phyloP scores from a whole-genome alignment of 2,888 invertebrate species.

The Lamellibrachia satsuma region DNA sequence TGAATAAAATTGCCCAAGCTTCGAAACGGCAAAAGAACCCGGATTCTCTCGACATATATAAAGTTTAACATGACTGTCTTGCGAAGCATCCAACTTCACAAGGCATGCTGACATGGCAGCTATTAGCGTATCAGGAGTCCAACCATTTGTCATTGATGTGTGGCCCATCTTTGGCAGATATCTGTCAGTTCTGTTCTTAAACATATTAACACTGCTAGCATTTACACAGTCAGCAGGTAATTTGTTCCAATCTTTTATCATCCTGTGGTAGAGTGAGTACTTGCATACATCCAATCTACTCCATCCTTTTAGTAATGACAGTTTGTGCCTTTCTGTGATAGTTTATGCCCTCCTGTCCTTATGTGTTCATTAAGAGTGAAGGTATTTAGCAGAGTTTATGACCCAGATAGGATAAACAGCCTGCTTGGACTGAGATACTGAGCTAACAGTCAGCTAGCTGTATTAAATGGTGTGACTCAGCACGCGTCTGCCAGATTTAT shows the following conservation, averaged over 20 bases:
- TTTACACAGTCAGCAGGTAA: neutral
- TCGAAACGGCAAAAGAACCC: too few relatives aligned
- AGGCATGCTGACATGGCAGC: neutral
- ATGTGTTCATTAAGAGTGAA: neutral
- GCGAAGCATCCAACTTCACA: neutral
- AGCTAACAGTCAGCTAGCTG: neutral
- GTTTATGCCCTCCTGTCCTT: neutral
- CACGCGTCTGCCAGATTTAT: neutral
- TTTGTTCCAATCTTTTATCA: neutral
- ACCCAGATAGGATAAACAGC: neutral
- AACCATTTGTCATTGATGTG: neutral
- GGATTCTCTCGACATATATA: neutral
- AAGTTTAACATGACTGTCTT: neutral
- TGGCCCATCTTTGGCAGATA: neutral
- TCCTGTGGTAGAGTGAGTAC: neutral
- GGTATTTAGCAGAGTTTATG: neutral
- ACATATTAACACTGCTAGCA: neutral
- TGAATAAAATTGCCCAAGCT: too few relatives aligned
- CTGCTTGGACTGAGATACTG: neutral
- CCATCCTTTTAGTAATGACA: neutral
- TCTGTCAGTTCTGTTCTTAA: neutral
- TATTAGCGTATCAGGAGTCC: neutral
- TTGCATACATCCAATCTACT: neutral
- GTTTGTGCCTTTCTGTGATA: too few relatives aligned
- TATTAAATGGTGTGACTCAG: neutral